Percentiles rank a stretch among this genome's conserved stretches.
phyloP scores from a whole-genome alignment of 2,888 invertebrate genomes.

The Cantharis flavilabris region DNA sequence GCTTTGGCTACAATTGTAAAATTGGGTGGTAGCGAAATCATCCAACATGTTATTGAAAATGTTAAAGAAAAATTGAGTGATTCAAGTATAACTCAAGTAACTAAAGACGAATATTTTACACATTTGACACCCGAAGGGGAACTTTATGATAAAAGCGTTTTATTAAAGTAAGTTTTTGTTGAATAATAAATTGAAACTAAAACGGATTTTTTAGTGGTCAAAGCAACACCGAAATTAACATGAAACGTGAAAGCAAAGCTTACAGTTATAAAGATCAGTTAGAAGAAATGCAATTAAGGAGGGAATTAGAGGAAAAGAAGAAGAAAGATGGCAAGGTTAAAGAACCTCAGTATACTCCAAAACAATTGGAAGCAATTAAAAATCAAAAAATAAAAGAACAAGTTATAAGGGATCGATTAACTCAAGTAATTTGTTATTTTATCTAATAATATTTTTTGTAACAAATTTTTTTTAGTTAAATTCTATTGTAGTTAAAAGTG shows the following conservation, averaged over 20 bases:
- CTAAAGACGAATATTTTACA: conserved; percentile 79
- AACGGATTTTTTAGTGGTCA: conserved; percentile 52
- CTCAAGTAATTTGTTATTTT: conserved; percentile 57
- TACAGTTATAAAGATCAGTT: conserved; percentile 97
- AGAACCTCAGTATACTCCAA: conserved; percentile 75
- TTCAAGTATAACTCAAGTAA: conserved; percentile 70
- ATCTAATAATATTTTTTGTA: conserved; percentile 2
- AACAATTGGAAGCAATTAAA: conserved; percentile 91
- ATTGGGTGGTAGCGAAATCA: conserved; percentile 66
- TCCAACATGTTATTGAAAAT: conserved; percentile 67
- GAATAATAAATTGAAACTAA: not conserved
- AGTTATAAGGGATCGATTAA: conserved; percentile 71
- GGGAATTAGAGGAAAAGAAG: conserved; percentile 89
- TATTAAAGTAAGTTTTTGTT: conserved; percentile 60
- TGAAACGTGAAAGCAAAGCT: conserved; percentile 94
- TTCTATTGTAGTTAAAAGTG: conserved; percentile 52
- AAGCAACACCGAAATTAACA: conserved; percentile 67
- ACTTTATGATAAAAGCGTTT: conserved; percentile 85
- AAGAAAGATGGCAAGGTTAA: conserved; percentile 78
- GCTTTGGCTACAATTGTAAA: conserved; percentile 72
- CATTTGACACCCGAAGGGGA: conserved; percentile 87
- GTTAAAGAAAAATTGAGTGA: conserved; percentile 67
- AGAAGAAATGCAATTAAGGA: conserved; percentile 89
- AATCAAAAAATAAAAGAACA: conserved; percentile 85
- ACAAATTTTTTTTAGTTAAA: conserved; percentile 48